Evolutionary conservation across 2,113 vertebrate genomes (phyloP).

Genomic region (Myotis brandtii): DNA sequence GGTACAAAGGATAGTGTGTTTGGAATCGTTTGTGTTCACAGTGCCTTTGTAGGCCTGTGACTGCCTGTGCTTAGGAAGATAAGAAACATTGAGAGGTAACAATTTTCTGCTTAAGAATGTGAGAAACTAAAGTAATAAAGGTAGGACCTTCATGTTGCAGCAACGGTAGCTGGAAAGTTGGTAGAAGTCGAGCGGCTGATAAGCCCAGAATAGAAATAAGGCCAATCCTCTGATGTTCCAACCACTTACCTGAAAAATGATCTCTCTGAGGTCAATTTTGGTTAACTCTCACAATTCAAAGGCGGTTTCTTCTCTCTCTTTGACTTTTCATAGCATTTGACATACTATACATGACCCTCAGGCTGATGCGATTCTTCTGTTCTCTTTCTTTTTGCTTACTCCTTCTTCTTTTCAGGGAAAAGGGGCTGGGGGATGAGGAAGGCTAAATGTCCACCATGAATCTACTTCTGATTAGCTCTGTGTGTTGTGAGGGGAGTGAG

Average conservation of each 20-base stretch:
- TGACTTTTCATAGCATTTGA: not conserved
- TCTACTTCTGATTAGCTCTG: not conserved
- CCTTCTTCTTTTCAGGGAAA: not conserved
- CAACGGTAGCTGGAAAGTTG: not conserved
- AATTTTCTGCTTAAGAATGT: slow-evolving; percentile 65
- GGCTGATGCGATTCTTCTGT: not conserved
- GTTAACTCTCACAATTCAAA: not conserved
- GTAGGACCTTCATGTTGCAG: not conserved
- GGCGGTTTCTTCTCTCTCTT: not conserved
- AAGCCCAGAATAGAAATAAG: slow-evolving; percentile 64
- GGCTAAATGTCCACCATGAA: not conserved
- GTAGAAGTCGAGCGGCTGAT: slow-evolving; percentile 32
- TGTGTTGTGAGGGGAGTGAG: not conserved
- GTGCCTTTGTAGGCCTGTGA: slow-evolving; percentile 10
- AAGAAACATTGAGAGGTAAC: slow-evolving; percentile 54
- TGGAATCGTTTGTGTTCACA: not conserved
- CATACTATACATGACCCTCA: not conserved
- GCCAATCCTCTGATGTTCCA: not conserved
- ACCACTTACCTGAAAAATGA: slow-evolving; percentile 34
- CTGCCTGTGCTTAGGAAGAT: slow-evolving; percentile 71
- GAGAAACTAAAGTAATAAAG: slow-evolving; percentile 54
- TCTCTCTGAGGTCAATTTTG: not conserved
- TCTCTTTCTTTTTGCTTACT: not conserved
- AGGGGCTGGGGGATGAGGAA: not conserved
- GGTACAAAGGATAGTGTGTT: not conserved